A percentile compares a stretch with the other conserved stretches of the same genome.
Conservation (phyloP, 2,113 vertebrate genomes). For the Epinephelus lanceolatus region DNA sequence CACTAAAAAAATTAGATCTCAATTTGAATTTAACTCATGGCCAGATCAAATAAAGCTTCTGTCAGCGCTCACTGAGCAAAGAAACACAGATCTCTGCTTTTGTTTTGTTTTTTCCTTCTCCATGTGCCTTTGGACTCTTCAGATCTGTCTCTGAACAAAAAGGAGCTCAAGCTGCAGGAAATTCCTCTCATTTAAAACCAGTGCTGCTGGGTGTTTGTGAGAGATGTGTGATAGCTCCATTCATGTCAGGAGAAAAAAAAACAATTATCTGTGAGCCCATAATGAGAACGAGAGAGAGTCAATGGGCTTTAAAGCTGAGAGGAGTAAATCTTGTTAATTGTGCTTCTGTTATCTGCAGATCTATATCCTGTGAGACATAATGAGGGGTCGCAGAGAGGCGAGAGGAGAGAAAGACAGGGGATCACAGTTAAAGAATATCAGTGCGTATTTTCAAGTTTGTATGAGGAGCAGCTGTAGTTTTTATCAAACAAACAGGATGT, state of each 20-base stretch:
- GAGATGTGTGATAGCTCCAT: not conserved
- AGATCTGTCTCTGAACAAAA: not conserved
- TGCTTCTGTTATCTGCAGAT: conserved; percentile 37
- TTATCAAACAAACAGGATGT: not conserved
- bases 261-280: not conserved
- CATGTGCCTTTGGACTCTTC: not conserved
- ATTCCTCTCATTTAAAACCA: not conserved
- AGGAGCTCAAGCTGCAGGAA: not conserved
- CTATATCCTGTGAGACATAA: not conserved
- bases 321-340: conserved; percentile 43
- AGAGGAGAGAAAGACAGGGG: not conserved
- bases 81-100: no score
- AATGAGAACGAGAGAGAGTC: conserved; percentile 21
- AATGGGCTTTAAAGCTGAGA: conserved; percentile 23
- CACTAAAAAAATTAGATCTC: no score
- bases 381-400: not conserved
- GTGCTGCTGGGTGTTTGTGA: conserved; percentile 5
- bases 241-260: not conserved
- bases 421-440: not conserved
- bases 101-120: no score
- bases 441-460: no score
- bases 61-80: no score
- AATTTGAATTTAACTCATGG: no score
- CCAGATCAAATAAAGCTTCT: no score
- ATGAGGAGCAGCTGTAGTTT: not conserved